Evolutionary conservation across 2,113 vertebrate genomes (phyloP).

Genomic region (Progne subis): DNA sequence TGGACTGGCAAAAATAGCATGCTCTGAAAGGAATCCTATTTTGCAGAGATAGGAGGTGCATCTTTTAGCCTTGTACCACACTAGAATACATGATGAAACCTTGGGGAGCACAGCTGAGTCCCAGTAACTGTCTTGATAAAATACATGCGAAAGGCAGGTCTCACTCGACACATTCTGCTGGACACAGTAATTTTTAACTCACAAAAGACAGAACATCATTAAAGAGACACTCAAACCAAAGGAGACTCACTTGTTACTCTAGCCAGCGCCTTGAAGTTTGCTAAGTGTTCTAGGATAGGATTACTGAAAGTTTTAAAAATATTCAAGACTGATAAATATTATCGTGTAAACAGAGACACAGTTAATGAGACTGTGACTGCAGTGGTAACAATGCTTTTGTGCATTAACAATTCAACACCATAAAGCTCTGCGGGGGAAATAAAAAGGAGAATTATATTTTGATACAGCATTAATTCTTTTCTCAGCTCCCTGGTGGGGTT

Average conservation of each 20-base stretch:
- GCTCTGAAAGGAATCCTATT: not conserved
- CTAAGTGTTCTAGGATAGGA: not conserved
- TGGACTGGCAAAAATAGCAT: not conserved
- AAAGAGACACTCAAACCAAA: not conserved
- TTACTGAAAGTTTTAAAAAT: not conserved
- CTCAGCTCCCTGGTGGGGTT: not conserved
- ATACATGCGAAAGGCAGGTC: not conserved
- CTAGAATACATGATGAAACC: not conserved
- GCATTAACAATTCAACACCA: not conserved
- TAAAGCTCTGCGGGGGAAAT: not conserved
- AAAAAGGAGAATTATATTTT: not conserved
- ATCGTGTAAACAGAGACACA: not conserved
- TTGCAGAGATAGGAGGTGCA: not conserved
- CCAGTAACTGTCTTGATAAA: not conserved
- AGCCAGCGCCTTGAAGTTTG: not conserved
- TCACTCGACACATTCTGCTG: not conserved
- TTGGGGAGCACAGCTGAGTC: not conserved
- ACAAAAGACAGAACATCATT: not conserved
- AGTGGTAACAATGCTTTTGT: not conserved
- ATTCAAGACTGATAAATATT: not conserved
- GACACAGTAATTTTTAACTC: not conserved
- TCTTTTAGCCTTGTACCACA: not conserved
- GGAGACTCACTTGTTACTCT: not conserved
- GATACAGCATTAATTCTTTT: not conserved
- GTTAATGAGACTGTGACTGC: not conserved